Evolutionary conservation across 1,140 invertebrate genomes (phyloP), one percentile per base, ranked within the genome.

Genomic region (Drosophila gunungcola): DNA sequence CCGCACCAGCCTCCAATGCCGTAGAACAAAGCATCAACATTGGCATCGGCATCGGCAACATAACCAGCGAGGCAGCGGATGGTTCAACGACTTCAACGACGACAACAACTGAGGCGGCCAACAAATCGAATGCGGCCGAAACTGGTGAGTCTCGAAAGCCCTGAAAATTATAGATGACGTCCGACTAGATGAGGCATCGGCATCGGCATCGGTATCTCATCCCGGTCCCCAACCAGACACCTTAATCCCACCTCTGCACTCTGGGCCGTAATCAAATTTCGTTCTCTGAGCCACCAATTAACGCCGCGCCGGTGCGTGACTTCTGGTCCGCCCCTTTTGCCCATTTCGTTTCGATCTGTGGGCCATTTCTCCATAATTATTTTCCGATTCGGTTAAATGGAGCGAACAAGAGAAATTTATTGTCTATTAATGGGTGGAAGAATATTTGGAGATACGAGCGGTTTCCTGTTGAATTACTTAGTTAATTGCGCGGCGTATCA

Each of bases 391-490:
- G 83, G 76, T 83, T 79, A 88, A 86, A 79, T 88, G 79, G 83
- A 86, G 83, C 81, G 69, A 53, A 86, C 49, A 68, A 73, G 72
- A 73, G 67, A 85, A 85, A 80, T 69, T 78, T 77, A 57, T 57
- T 41, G 55, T 55, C 67, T 63, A 77, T 83, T 88, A 88, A 88
- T 86, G 79, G 82, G 65, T 72, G 29, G 11, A 53, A 79, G 62
- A 88, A 80, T 82, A 61, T 79, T 69, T 45, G 27, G n/a, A 46
- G 67, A 65, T 75, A 62, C 57, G 64, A 61, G 73, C 45, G 53
- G 64, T 88, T 88, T 86, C 83, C 83, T 86, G 79, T 86, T 86
- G 83, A 88, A 83, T 88, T 86, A 86, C 63, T 86, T 82, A 65
- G 79, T 83, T 88, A 82, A 83, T 79, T 86, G 61, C 49, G 58